Base-by-base conservation (phyloP, 1,140 invertebrate genomes). In the Drosophila willistoni region DNA sequence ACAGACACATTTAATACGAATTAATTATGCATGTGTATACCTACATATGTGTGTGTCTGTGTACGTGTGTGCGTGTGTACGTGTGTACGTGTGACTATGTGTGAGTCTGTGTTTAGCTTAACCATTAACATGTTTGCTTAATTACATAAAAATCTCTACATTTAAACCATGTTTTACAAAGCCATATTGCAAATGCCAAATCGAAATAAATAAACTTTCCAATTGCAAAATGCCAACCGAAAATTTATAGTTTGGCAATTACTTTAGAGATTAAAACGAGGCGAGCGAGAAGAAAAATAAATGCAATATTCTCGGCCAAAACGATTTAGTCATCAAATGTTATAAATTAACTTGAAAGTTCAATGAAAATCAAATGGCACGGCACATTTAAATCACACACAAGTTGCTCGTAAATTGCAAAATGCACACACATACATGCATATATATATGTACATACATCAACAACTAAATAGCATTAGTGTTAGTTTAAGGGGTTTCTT, bases 361-460 rank as follows among this genome's bases (percentile, higher is more conserved):
- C 55, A 57, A 39, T 66, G 54, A 57, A 82, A 68, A 55, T 64
- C 56, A 55, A 72, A 61, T 62, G 64, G 54, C 56, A 57, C 33
- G 64, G 54, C 56, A 57, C 33, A 51, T 51, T 39, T 70, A 75
- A 83, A 83, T 84, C 55, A 75, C 74, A 86, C 83, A 86, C 83
- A 77, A 82, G 83, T 69, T 77, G 77, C 76, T 87, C 83, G 75
- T 87, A 87, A 87, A 87, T 87, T 29, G 14, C 44, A 68, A 75
- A 61, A 74, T 62, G 62, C 17, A 47, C 14, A 44, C 7, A 3
- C 7, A 17, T 9, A 19, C 17, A 17, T 47, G 9, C 17, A 17
- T 5, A 47, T 7, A 14, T 66, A 56, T 3, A 36, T 19, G 25
- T 63, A 17, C 13, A 69, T 36, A 25, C 4, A 12, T 68, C 25